Conservation (phyloP, 2,888 invertebrate genomes). For the Griposia aprilina region DNA sequence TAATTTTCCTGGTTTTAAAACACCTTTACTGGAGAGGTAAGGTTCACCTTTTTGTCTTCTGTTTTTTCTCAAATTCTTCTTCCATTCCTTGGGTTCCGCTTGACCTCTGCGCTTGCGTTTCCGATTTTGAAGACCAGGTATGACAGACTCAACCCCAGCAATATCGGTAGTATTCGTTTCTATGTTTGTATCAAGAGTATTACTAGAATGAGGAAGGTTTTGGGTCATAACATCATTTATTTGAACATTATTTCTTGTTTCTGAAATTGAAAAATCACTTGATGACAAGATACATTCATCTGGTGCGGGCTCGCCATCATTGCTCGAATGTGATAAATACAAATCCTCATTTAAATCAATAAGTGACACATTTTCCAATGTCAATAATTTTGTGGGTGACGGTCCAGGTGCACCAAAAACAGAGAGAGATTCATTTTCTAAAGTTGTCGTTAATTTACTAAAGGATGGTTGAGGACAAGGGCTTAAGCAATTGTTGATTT, state of each 20-base stretch:
- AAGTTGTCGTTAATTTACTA: constrained; percentile 17
- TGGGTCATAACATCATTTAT: constrained; percentile 19
- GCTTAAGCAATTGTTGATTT: constrained; percentile 32
- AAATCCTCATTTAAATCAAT: constrained; percentile 27
- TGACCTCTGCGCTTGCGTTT: constrained; percentile 54
- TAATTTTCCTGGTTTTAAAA: constrained; percentile 52
- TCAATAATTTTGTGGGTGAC: constrained; percentile 20
- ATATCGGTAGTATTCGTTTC: constrained; percentile 39
- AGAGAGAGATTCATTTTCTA: constrained; percentile 27
- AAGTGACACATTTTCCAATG: constrained; percentile 22
- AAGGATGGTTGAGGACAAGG: constrained; percentile 27
- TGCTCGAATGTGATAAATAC: constrained; percentile 23
- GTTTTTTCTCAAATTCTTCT: constrained; percentile 54
- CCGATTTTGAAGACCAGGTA: constrained; percentile 50
- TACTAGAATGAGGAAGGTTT: constrained; percentile 20
- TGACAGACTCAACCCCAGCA: constrained; percentile 34
- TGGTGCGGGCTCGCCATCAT: constrained; percentile 13
- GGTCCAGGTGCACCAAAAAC: constrained; percentile 21
- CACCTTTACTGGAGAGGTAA: constrained; percentile 50
- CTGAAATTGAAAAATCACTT: constrained; percentile 2
- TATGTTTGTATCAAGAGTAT: constrained; percentile 29
- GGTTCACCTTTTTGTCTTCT: constrained; percentile 54
- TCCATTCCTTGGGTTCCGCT: constrained; percentile 51
- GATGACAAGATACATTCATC: constrained; percentile 5
- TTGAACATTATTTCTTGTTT: constrained; percentile 18